Evolutionary conservation across 1,140 invertebrate species (phyloP).

Genomic region (Procambarus clarkii): DNA sequence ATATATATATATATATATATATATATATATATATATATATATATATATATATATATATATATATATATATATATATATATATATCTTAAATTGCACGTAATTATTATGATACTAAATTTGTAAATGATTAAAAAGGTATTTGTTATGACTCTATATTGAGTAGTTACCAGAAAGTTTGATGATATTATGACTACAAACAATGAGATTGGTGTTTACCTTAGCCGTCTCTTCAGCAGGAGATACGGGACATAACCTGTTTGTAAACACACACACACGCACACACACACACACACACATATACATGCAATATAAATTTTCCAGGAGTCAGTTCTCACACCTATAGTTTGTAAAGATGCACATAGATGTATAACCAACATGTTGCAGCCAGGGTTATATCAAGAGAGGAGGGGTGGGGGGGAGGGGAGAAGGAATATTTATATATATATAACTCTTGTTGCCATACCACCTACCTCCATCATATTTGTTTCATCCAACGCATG

Average conservation of each 20-base stretch:
- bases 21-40: too few relatives aligned
- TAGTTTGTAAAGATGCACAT: background rate
- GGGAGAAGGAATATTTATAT: too few relatives aligned
- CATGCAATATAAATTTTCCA: slow-evolving; percentile 9
- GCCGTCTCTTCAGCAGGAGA: background rate
- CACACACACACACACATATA: slow-evolving; percentile 18
- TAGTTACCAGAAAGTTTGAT: too few relatives aligned
- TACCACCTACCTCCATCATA: slow-evolving; percentile 3
- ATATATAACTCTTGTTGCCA: too few relatives aligned
- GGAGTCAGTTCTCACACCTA: background rate
- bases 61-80: too few relatives aligned
- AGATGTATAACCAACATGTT: slow-evolving; percentile 45
- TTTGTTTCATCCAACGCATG: background rate
- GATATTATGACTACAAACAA: background rate
- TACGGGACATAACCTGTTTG: background rate
- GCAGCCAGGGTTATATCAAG: slow-evolving; percentile 48
- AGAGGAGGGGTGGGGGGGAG: too few relatives aligned
- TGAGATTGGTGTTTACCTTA: background rate
- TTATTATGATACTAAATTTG: too few relatives aligned
- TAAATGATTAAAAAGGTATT: too few relatives aligned
- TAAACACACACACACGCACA: slow-evolving; percentile 9
- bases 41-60: too few relatives aligned
- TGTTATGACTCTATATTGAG: too few relatives aligned
- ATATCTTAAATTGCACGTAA: too few relatives aligned
- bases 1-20: too few relatives aligned